Evolutionary conservation across 2,888 invertebrate genomes (phyloP).

Genomic region (Drosophila paranaensis): DNA sequence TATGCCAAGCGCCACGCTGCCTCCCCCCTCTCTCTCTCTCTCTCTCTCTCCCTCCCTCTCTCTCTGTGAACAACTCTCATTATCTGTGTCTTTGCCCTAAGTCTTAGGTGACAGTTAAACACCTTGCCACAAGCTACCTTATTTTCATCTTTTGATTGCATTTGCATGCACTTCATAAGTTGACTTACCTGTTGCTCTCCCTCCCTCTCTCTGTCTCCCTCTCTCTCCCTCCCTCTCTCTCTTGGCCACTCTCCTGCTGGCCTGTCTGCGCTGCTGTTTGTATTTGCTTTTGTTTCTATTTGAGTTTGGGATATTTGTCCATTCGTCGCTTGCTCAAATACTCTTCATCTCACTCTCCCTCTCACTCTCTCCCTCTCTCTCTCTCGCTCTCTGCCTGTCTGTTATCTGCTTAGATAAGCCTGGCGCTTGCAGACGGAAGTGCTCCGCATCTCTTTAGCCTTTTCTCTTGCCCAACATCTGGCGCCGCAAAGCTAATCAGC

Average conservation of each 20-base stretch:
- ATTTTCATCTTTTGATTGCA: constrained; percentile 65
- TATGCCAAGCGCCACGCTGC: constrained; percentile 59
- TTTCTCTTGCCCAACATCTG: constrained; percentile 36
- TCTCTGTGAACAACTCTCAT: neutral
- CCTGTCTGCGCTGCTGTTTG: constrained; percentile 35
- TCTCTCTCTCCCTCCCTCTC: neutral
- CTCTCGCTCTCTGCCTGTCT: constrained; percentile 3
- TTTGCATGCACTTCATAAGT: constrained; percentile 51
- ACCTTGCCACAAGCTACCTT: constrained; percentile 79
- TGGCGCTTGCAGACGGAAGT: constrained; percentile 43
- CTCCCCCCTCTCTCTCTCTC: neutral
- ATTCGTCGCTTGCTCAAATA: constrained; percentile 47
- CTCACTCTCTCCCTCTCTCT: constrained; percentile 1
- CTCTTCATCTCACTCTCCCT: constrained; percentile 24
- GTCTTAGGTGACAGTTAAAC: constrained; percentile 81
- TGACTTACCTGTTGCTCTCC: constrained; percentile 6
- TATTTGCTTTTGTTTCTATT: constrained; percentile 74
- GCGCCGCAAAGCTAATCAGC: constrained; percentile 53
- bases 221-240: constrained; percentile 11
- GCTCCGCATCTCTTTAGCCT: constrained; percentile 37
- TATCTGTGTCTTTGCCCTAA: constrained; percentile 60
- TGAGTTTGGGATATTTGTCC: constrained; percentile 69
- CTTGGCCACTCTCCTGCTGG: constrained; percentile 8
- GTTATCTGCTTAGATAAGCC: constrained; percentile 52
- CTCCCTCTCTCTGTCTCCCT: too few relatives aligned